Evolutionary conservation across 2,113 vertebrate genomes (phyloP).

Genomic region (Ictidomys tridecemlineatus): DNA sequence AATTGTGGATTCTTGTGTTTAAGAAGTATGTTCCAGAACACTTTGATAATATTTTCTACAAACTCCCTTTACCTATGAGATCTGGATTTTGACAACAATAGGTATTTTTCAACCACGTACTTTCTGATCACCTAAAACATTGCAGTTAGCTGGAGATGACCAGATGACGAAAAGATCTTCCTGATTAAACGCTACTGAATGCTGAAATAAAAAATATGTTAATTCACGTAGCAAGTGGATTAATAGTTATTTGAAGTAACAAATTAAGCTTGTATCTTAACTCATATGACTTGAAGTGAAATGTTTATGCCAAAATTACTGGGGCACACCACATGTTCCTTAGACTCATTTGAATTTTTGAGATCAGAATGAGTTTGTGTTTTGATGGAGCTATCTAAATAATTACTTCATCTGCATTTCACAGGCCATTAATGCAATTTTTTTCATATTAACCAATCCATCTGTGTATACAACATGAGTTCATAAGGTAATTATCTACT

Average conservation of each 20-base stretch:
- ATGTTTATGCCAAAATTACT: slow-evolving; percentile 73
- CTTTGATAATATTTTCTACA: not conserved
- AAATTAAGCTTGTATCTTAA: slow-evolving; percentile 72
- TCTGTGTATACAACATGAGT: slow-evolving; percentile 72
- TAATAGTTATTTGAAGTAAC: slow-evolving; percentile 74
- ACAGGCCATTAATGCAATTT: slow-evolving; percentile 71
- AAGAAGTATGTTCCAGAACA: not conserved
- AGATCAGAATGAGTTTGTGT: slow-evolving; percentile 72
- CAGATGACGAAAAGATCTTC: slow-evolving; percentile 22
- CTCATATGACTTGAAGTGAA: slow-evolving; percentile 70
- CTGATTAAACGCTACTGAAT: slow-evolving; percentile 25
- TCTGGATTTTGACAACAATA: not conserved
- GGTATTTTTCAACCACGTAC: not conserved
- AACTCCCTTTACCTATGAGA: not conserved
- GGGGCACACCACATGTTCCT: slow-evolving; percentile 68
- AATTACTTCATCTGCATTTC: slow-evolving; percentile 79
- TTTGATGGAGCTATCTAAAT: slow-evolving; percentile 76
- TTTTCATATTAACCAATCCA: slow-evolving; percentile 56
- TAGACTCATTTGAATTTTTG: slow-evolving; percentile 70
- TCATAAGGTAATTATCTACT: slow-evolving; percentile 72
- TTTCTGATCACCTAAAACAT: slow-evolving; percentile 27
- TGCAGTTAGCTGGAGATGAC: not conserved
- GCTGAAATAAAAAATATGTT: slow-evolving; percentile 52
- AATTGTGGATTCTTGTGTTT: not conserved
- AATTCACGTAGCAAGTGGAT: slow-evolving; percentile 57